Base-by-base conservation (phyloP, 2,113 vertebrate genomes). In the Percopsis transmontana region DNA sequence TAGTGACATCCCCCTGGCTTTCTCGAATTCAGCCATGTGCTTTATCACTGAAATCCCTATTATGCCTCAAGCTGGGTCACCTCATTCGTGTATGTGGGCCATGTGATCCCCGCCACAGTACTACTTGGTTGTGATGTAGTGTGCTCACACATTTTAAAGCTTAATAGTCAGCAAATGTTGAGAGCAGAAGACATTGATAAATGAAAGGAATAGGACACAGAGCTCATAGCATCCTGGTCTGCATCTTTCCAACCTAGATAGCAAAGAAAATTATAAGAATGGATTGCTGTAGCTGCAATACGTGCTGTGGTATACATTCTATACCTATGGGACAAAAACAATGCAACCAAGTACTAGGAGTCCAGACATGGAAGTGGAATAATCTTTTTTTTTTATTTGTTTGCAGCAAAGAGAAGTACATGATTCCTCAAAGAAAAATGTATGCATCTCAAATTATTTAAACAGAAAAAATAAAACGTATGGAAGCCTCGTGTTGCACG, bases 101-200 rank as follows among this genome's bases (percentile, higher is more conserved):
- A 77, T 15, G 55, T 64, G 66, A 75, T 19, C 39, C 40, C 14
- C 45, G 12, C 9, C 21, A 24, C 33, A 9, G 9, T 11, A 61
- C 69, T 76, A 66, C 81, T 23, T 66, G 85, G 71, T 38, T 18
- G 33, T 82, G 85, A 79, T 89, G 65, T 85, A 87, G 81, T 64
- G 56, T 48, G 72, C 70, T 66, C 52, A 24, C 62, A 9, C 58
- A 72, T 80, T 84, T 61, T 87, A 86, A 80, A 87, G 71, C 72
- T 12, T 47, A 68, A 74, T 62, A 80, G 83, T 92, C 90, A 91
- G 87, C 87, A 88, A 70, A 87, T 82, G 9, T 12, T 39, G 23
- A 44, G n/a, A 62, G 9, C 9, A 40, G 62, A 63, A 53, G 78
- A 86, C 85, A 70, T 20, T 90, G 92, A 92, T 78, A 63, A 83